phyloP scores from a whole-genome alignment of 2,797 vertebrate genomes.

The Cyclopterus lumpus region DNA sequence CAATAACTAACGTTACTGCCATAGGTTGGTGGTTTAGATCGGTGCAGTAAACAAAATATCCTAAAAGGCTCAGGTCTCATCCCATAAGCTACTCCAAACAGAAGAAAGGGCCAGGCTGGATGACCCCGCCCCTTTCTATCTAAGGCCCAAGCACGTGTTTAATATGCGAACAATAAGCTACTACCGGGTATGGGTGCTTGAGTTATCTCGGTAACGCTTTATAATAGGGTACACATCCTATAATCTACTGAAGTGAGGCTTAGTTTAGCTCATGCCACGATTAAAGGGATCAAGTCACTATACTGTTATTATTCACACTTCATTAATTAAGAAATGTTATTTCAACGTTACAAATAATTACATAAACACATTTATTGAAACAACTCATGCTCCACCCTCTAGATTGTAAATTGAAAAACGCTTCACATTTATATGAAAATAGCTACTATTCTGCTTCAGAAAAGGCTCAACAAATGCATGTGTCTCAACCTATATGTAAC shows the following conservation, averaged over 20 bases:
- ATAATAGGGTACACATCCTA: neutral
- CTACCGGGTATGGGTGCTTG: neutral
- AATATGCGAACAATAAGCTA: neutral
- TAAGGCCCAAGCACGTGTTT: neutral
- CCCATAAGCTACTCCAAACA: neutral
- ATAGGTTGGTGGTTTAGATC: too few relatives aligned
- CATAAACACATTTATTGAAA: neutral
- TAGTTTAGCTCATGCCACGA: neutral
- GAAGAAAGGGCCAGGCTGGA: neutral
- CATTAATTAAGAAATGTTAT: neutral
- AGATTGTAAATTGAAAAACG: neutral
- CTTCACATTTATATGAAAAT: neutral
- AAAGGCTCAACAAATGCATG: neutral
- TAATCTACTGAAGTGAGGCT: neutral
- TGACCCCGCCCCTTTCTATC: accelerated
- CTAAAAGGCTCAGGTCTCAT: neutral
- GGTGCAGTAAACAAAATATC: neutral
- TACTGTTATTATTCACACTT: neutral
- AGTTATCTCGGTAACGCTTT: neutral
- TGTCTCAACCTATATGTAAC: neutral
- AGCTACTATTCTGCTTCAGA: neutral
- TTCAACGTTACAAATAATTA: neutral
- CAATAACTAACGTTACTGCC: neutral
- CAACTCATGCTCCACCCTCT: neutral
- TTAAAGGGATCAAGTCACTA: neutral